Conservation (phyloP, 2,888 invertebrate genomes). For the Meghimatium bilineatum region DNA sequence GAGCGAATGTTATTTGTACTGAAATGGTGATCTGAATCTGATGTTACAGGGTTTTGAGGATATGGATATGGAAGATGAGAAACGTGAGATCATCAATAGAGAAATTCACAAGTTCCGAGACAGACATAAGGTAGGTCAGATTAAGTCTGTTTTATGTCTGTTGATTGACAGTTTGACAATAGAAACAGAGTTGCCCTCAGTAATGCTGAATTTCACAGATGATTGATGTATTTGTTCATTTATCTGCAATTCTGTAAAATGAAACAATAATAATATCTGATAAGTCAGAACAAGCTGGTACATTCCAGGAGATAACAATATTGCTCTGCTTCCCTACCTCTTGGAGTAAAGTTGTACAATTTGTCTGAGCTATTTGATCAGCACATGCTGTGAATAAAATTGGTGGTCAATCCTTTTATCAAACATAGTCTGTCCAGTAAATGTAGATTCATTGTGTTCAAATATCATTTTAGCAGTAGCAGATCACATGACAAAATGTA, state of each 20-base stretch:
- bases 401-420: background rate
- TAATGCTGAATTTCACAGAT: constrained; percentile 30
- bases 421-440: background rate
- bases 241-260: background rate
- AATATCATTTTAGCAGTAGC: background rate
- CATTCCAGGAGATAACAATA: background rate
- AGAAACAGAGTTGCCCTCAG: background rate
- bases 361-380: background rate
- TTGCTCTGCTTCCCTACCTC: background rate
- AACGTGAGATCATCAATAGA: constrained; percentile 94
- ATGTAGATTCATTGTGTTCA: background rate
- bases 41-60: constrained; percentile 78
- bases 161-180: background rate
- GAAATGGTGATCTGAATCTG: too few relatives aligned
- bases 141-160: constrained; percentile 9
- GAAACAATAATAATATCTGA: background rate
- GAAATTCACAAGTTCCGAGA: constrained; percentile 98
- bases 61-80: constrained; percentile 93
- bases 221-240: background rate
- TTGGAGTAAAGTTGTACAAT: background rate
- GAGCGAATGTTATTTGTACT: too few relatives aligned
- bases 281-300: background rate
- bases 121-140: constrained; percentile 87
- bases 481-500: background rate
- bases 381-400: background rate